Evolutionary conservation across 2,797 vertebrate genomes (phyloP), one percentile per base, ranked within the genome.

Genomic region (Ceryle rudis): DNA sequence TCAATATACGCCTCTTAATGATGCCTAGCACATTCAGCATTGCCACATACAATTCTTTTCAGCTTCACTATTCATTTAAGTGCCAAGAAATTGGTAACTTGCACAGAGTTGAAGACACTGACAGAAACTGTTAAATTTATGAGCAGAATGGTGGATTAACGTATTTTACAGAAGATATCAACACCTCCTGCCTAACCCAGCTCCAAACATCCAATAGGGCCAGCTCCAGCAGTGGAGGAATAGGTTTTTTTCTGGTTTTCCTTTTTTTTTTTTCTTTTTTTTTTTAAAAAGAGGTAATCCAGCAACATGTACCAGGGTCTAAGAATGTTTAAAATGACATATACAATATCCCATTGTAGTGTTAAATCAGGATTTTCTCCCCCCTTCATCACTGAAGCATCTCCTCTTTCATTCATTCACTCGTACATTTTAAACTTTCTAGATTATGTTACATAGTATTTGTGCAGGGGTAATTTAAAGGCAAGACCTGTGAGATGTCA

Each of bases 401-500:
- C 84, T 96, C 97, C 95, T 97, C 97, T 95, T 94, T 74, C 96
- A 86, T 96, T 78, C 89, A 69, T 95, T 98, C 96, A 95, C 89
- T 95, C 95, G 91, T 97, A 97, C 97, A 97, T 97, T 97, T 98
- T 96, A 96, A 95, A 97, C 97, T 97, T 96, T 97, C 98, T 98
- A 98, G 92, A 97, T 96, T 98, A 98, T 91, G 94, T 97, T 98
- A 98, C 96, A 98, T 97, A 97, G 93, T 97, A 98, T 96, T 94
- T 98, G 98, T 97, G 96, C 97, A 97, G 97, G 96, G 93, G 89
- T 97, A 97, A 98, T 98, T 98, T 98, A 98, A 98, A 99, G 99
- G 98, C 99, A 99, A 99, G 98, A 99, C 98, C 98, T 98, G 98
- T 98, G 98, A 99, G 98, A 98, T 98, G 98, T 98, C 98, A 97